phyloP scores from a whole-genome alignment of 2,888 invertebrate genomes.

The Malthinus seriepunctatus region DNA sequence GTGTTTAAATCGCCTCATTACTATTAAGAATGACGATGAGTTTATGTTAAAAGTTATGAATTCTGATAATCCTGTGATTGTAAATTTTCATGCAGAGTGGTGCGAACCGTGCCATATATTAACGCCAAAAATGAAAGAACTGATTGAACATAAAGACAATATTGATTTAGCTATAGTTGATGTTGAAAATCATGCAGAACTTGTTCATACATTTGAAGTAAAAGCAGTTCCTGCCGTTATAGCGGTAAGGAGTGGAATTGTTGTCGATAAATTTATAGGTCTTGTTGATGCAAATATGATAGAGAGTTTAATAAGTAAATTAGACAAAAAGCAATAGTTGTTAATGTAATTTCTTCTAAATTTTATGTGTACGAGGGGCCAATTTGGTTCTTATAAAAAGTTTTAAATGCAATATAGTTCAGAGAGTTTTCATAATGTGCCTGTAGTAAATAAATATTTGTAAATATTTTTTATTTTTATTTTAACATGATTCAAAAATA shows the following conservation, averaged over 20 bases:
- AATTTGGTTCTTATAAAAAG: background rate
- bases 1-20: conserved; percentile 49
- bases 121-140: conserved; percentile 78
- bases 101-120: conserved; percentile 88
- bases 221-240: conserved; percentile 84
- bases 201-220: conserved; percentile 80
- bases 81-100: conserved; percentile 91
- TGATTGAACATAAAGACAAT: conserved; percentile 71
- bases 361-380: no score
- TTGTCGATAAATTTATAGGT: conserved; percentile 87
- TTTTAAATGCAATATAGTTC: no score
- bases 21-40: conserved; percentile 74
- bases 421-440: no score
- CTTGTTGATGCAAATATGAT: conserved; percentile 82
- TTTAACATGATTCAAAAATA: no score
- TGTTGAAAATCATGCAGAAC: conserved; percentile 79
- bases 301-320: conserved; percentile 73
- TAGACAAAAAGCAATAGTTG: conserved; percentile 45
- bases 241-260: conserved; percentile 79
- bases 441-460: background rate
- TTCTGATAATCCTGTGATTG: conserved; percentile 82
- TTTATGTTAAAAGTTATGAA: conserved; percentile 84
- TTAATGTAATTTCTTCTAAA: no score
- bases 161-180: conserved; percentile 81
- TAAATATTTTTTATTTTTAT: background rate